These are phyloP conservation scores for Drosophila punjabiensis DNA, from an alignment of 1,140 invertebrate genomes.

Conservation along the genomic window DNA sequence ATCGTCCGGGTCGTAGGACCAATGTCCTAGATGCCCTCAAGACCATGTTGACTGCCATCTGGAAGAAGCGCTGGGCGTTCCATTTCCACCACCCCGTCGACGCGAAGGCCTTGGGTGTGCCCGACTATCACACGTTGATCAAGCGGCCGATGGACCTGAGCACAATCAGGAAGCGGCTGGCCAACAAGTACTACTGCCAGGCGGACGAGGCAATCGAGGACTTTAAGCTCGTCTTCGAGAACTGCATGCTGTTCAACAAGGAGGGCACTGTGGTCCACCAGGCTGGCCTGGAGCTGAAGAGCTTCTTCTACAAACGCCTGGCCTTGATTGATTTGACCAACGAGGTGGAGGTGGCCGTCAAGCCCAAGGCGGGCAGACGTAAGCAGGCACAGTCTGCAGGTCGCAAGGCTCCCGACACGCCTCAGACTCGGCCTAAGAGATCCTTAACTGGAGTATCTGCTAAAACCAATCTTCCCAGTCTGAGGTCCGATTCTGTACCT, in stretches of 20 bases:
- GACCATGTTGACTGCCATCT: slow-evolving; percentile 12
- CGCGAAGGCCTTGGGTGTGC: slow-evolving; percentile 3
- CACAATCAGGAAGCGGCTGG: slow-evolving; percentile 33
- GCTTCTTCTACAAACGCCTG: slow-evolving; percentile 4
- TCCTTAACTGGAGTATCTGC: not conserved
- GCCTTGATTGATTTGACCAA: slow-evolving; percentile 13
- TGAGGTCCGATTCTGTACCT: too few species aligned
- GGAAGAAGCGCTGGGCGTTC: slow-evolving; percentile 10
- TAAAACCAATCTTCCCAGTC: not conserved
- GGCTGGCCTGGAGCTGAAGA: slow-evolving; percentile 20
- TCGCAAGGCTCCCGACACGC: not conserved
- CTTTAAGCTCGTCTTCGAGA: slow-evolving; percentile 31
- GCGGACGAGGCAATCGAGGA: slow-evolving; percentile 34
- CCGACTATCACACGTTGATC: slow-evolving; percentile 27
- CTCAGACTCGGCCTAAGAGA: not conserved
- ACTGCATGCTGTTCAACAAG: slow-evolving; percentile 35
- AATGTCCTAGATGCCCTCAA: slow-evolving; percentile 35
- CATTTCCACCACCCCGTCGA: slow-evolving; percentile 39
- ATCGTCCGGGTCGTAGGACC: slow-evolving; percentile 28
- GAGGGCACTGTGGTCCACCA: slow-evolving; percentile 19
- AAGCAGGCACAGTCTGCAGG: not conserved
- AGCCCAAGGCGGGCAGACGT: not conserved
- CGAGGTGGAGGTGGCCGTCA: slow-evolving; percentile 26
- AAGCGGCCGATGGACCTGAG: slow-evolving; percentile 40
- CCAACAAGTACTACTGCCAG: slow-evolving; percentile 38